Evolutionary conservation across 1,140 invertebrate species (phyloP).

Genomic region (Mercenaria mercenaria): DNA sequence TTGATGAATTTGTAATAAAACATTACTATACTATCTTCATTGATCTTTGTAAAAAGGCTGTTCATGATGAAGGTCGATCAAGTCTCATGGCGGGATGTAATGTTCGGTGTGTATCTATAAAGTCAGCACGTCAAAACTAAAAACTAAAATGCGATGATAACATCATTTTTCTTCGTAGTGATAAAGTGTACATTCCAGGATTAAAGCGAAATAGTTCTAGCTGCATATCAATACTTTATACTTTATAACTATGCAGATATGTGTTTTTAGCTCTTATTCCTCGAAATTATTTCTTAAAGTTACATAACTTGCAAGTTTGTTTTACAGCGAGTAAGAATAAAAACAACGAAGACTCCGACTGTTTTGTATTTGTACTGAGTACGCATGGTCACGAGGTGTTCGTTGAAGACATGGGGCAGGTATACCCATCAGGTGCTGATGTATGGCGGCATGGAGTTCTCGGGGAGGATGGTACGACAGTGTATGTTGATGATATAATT

Average conservation of each 20-base stretch:
- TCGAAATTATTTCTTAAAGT: neutral
- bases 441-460: slow-evolving; percentile 7
- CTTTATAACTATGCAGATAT: neutral
- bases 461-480: neutral
- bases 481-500: neutral
- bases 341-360: neutral
- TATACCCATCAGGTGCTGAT: neutral
- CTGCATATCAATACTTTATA: neutral
- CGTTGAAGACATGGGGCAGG: neutral
- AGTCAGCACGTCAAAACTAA: too few relatives aligned
- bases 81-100: too few relatives aligned
- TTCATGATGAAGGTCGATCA: too few relatives aligned
- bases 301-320: neutral
- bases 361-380: slow-evolving; percentile 17
- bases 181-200: neutral
- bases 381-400: neutral
- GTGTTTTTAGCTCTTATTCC: neutral
- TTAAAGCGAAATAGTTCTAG: neutral
- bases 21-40: too few relatives aligned
- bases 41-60: too few relatives aligned
- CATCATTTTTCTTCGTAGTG: too few relatives aligned
- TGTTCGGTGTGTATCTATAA: too few relatives aligned
- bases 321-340: neutral
- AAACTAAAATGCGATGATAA: too few relatives aligned
- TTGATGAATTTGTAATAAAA: too few relatives aligned